A percentile compares a stretch with the other conserved stretches of the same genome.
Conservation (phyloP, 1,140 invertebrate genomes). For the Papilio helenus region DNA sequence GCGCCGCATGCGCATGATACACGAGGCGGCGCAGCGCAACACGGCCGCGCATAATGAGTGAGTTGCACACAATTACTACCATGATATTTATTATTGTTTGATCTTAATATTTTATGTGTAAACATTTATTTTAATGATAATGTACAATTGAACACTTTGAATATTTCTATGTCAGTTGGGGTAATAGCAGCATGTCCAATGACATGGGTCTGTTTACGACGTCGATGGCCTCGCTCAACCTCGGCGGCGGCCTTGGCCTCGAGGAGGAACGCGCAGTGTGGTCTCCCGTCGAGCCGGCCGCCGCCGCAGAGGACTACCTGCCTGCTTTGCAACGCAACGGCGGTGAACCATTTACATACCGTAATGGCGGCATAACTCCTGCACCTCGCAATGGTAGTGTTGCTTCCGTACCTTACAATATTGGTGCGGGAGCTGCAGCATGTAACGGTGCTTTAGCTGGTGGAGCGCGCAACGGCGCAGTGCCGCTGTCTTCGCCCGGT, state of each 20-base stretch:
- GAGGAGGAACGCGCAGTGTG: conserved; percentile 46
- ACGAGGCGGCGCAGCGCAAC: conserved; percentile 70
- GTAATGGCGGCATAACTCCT: neutral
- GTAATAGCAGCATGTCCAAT: conserved; percentile 41
- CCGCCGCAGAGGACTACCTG: neutral
- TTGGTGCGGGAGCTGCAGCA: neutral
- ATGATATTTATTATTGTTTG: neutral
- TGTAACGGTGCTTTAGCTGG: neutral
- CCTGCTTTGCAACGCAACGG: neutral
- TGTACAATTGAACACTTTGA: neutral
- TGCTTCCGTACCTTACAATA: neutral
- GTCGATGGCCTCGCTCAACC: conserved; percentile 55
- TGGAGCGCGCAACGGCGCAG: neutral
- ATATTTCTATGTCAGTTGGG: conserved; percentile 45
- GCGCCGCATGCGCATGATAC: conserved; percentile 75
- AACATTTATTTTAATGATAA: neutral
- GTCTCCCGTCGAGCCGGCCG: conserved; percentile 2
- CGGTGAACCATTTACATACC: neutral
- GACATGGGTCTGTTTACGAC: conserved; percentile 57
- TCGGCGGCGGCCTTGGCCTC: conserved; percentile 45
- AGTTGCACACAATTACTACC: conserved; percentile 36
- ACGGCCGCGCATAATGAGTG: conserved; percentile 52
- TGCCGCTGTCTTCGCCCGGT: neutral
- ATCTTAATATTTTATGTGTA: neutral
- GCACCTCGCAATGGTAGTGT: neutral